phyloP scores from a whole-genome alignment of 2,888 invertebrate species.

The Diachrysia chrysitis region DNA sequence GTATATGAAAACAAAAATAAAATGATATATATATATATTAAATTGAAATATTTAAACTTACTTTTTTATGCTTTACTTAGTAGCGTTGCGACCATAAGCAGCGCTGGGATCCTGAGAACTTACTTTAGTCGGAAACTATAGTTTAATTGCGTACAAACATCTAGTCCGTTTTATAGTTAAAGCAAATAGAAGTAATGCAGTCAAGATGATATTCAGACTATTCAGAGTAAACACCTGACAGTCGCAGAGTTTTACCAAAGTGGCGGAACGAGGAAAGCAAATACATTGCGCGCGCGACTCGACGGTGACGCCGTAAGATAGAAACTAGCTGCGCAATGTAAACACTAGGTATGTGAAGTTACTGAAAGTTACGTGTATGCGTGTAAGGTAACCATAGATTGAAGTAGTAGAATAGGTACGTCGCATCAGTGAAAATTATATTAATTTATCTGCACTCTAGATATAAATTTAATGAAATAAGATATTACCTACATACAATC shows the following conservation, averaged over 20 bases:
- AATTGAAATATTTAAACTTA: too few relatives aligned
- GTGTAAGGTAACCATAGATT: neutral
- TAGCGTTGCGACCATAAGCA: too few relatives aligned
- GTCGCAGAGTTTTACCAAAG: conserved; percentile 75
- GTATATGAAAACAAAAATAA: too few relatives aligned
- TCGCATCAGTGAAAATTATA: too few relatives aligned
- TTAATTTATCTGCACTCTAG: too few relatives aligned
- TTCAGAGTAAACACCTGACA: conserved; percentile 82
- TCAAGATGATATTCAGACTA: conserved; percentile 75
- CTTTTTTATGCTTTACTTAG: too few relatives aligned
- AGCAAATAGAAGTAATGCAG: conserved; percentile 67
- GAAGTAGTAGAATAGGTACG: too few relatives aligned
- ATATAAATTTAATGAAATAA: too few relatives aligned
- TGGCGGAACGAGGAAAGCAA: conserved; percentile 69
- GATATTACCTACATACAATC: too few relatives aligned
- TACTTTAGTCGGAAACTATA: conserved; percentile 50
- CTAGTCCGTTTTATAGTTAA: conserved; percentile 65
- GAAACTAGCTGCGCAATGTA: conserved; percentile 35
- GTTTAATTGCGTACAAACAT: conserved; percentile 72
- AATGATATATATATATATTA: too few relatives aligned
- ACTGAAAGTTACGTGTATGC: conserved; percentile 11
- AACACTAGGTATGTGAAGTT: conserved; percentile 38
- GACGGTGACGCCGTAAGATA: conserved; percentile 23
- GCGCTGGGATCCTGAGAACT: neutral
- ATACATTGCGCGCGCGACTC: conserved; percentile 62